Percentiles rank a stretch among this genome's conserved stretches.
These are phyloP conservation scores for Cryptomyrus ogoouensis DNA, from an alignment of 2,113 vertebrate genomes.

Conservation along the genomic window DNA sequence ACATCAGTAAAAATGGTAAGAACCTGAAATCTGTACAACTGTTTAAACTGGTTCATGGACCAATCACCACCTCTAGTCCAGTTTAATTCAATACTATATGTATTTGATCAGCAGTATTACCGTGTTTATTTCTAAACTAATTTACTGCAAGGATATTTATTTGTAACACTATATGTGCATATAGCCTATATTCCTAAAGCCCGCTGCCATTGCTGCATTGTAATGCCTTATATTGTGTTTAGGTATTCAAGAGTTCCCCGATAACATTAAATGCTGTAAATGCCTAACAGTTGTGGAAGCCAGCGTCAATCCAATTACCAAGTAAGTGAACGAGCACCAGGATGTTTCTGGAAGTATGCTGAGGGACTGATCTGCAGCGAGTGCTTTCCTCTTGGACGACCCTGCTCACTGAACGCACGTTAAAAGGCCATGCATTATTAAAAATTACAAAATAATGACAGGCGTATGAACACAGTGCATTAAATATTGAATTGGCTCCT, in stretches of 20 bases:
- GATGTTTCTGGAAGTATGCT: neutral
- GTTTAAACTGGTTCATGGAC: neutral
- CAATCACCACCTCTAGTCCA: neutral
- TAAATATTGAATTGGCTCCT: neutral
- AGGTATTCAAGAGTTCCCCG: slow-evolving; percentile 99
- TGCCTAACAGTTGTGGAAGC: slow-evolving; percentile 96
- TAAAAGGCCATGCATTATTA: slow-evolving; percentile 4
- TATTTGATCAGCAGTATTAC: neutral
- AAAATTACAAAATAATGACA: neutral
- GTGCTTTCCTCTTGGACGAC: neutral
- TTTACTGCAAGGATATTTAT: neutral
- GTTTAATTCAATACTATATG: neutral
- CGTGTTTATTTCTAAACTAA: neutral
- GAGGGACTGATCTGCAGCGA: neutral
- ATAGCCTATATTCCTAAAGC: neutral
- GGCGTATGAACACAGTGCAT: neutral
- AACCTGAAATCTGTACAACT: neutral
- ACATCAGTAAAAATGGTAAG: slow-evolving; percentile 99
- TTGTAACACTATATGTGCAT: neutral
- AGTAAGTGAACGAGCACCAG: slow-evolving; percentile 70
- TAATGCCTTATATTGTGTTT: slow-evolving; percentile 21
- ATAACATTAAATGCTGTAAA: slow-evolving; percentile 99
- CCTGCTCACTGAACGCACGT: neutral
- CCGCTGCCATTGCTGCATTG: slow-evolving; percentile 19
- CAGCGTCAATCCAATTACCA: slow-evolving; percentile 98